Evolutionary conservation across 2,113 vertebrate species (phyloP), one percentile per base, ranked within the genome.

Genomic region (Micromys minutus): DNA sequence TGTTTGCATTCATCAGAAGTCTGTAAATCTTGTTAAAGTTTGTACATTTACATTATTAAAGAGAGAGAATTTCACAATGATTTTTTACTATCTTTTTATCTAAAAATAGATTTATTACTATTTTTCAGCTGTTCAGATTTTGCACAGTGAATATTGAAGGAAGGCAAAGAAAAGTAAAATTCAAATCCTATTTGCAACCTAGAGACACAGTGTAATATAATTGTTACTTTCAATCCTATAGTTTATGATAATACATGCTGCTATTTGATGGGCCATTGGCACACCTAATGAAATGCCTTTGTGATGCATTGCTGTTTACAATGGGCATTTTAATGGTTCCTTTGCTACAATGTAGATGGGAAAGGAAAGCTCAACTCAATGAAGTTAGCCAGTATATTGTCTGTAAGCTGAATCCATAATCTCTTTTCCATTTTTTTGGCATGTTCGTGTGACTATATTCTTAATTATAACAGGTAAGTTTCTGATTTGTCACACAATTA

Each of bases 161-260:
- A 81, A 79, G 13, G 3, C 16, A 45, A n/a, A 71, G 1, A 67
- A 91, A 90, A 91, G 4, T 72, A 8, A 72, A n/a, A 57, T 89
- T 63, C 86, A 69, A 75, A 89, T 59, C 63, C 55, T 89, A 76
- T 84, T 95, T 71, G 15, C 17, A 85, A 92, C 34, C 17, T 90
- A 63, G 52, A 83, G 61, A 91, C 17, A 87, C 63, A 29, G 8
- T 69, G 0, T 90, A 77, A 55, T 29, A 16, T 22, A n/a, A 61
- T 84, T 34, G 26, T 34, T 21, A 67, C 55, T 92, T 36, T 80
- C 72, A n/a, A 22, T 65, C 65, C 90, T 85, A 45, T 75, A 9
- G 85, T 91, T 90, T 90, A 81, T 86, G n/a, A 86, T 74, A 50
- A 45, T 89, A n/a, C 74, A 65, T 72, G 7, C 26, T 95, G 29